These are phyloP conservation scores for Zootoca vivipara DNA, from an alignment of 2,113 vertebrate species.

Conservation along the genomic window DNA sequence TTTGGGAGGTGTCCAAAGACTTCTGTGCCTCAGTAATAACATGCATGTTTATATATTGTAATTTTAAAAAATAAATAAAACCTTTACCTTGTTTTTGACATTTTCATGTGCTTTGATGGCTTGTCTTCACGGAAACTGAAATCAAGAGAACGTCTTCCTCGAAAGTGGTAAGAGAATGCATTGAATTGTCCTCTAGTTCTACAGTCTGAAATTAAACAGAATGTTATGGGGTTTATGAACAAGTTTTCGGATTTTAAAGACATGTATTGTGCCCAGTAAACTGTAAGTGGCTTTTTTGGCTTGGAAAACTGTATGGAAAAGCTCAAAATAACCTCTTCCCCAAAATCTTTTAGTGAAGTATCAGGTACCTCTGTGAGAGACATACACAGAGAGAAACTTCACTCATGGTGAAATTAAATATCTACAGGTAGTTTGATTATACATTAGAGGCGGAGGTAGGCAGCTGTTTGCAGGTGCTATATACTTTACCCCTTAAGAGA, in stretches of 20 bases:
- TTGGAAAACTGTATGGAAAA: neutral
- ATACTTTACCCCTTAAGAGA: neutral
- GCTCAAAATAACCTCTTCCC: neutral
- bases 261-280: neutral
- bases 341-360: neutral
- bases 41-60: neutral
- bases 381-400: neutral
- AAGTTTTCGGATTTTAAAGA: neutral
- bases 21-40: conserved; percentile 2
- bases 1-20: conserved; percentile 18
- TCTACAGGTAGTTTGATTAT: neutral
- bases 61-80: neutral
- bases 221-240: neutral
- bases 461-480: too few relatives aligned
- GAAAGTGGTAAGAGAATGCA: conserved; percentile 92
- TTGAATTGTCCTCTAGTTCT: conserved; percentile 96
- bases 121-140: conserved; percentile 87
- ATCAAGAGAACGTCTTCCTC: conserved; percentile 89
- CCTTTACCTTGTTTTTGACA: conserved; percentile 61
- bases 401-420: neutral
- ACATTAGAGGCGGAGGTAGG: neutral
- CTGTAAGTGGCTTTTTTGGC: neutral
- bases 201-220: conserved; percentile 82
- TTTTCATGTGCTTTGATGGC: conserved; percentile 54
- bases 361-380: neutral